These are phyloP conservation scores for Hyperopisus bebe DNA, from an alignment of 2,113 vertebrate species.

Conservation along the genomic window DNA sequence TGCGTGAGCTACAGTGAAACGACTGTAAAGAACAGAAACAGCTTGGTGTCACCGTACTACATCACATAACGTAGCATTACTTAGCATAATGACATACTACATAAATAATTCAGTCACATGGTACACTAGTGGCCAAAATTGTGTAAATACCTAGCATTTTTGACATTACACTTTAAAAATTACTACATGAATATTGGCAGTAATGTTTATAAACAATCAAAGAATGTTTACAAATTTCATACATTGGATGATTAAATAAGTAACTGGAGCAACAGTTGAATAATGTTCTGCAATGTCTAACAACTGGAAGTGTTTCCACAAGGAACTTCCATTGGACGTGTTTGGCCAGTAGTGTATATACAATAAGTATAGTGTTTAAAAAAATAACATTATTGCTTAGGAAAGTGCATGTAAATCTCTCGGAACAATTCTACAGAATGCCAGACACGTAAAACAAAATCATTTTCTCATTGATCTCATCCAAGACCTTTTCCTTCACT, in stretches of 20 bases:
- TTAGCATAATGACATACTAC: background rate
- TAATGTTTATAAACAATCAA: background rate
- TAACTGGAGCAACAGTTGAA: background rate
- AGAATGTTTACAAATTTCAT: background rate
- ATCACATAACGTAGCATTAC: background rate
- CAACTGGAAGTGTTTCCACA: background rate
- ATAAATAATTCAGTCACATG: background rate
- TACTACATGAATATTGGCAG: background rate
- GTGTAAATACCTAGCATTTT: background rate
- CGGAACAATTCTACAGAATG: background rate
- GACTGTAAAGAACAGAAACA: background rate
- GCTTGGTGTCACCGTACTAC: background rate
- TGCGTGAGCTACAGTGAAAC: background rate
- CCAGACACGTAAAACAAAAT: background rate
- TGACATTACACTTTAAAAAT: background rate
- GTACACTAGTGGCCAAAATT: background rate
- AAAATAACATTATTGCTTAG: background rate
- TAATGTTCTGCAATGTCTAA: background rate
- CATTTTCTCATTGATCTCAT: background rate
- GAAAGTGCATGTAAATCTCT: background rate
- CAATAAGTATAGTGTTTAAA: background rate
- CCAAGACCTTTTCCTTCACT: background rate
- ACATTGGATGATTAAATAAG: background rate
- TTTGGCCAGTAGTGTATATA: background rate
- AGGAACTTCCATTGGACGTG: no score